Percentiles rank a stretch among this genome's conserved stretches.
Evolutionary conservation across 2,797 vertebrate genomes (phyloP).

Genomic region (Lutjanus argentimaculatus): DNA sequence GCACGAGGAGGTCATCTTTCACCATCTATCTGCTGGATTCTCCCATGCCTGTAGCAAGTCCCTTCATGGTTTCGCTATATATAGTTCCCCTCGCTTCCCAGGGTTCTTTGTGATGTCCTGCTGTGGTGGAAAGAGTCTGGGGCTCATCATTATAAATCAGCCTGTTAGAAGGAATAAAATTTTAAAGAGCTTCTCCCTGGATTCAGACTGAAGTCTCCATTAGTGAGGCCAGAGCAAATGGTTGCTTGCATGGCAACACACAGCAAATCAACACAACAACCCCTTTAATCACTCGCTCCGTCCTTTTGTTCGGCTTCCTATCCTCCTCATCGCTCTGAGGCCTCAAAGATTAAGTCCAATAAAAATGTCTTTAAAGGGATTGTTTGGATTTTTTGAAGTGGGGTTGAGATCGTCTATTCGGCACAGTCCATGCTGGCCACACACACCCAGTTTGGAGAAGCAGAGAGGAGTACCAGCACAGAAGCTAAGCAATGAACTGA

Average conservation of each 20-base stretch:
- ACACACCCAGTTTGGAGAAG: too few relatives aligned
- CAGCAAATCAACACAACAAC: conserved; percentile 78
- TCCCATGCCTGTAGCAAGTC: conserved; percentile 66
- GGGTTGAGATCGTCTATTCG: too few relatives aligned
- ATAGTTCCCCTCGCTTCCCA: conserved; percentile 61
- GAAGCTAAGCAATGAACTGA: too few relatives aligned
- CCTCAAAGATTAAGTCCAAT: conserved; percentile 42
- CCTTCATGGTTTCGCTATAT: conserved; percentile 65
- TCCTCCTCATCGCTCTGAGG: conserved; percentile 23
- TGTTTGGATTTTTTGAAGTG: too few relatives aligned
- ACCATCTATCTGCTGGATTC: conserved; percentile 67
- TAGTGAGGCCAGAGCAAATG: conserved; percentile 79
- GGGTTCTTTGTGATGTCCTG: conserved; percentile 75
- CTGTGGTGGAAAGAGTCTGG: conserved; percentile 67
- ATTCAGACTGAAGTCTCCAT: conserved; percentile 83
- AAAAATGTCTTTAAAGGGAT: conserved; percentile 14
- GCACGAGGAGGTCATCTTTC: conserved; percentile 72
- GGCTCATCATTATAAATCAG: conserved; percentile 86
- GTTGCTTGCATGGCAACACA: conserved; percentile 73
- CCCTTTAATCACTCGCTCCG: conserved; percentile 64
- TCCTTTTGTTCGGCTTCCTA: conserved; percentile 50
- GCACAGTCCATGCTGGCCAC: too few relatives aligned
- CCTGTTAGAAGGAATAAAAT: conserved; percentile 82
- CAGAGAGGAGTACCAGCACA: too few relatives aligned
- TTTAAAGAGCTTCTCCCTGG: conserved; percentile 82